Evolutionary conservation across 2,888 invertebrate genomes (phyloP), one percentile per base, ranked within the genome.

Genomic region (Chrysopilus asiliformis): DNA sequence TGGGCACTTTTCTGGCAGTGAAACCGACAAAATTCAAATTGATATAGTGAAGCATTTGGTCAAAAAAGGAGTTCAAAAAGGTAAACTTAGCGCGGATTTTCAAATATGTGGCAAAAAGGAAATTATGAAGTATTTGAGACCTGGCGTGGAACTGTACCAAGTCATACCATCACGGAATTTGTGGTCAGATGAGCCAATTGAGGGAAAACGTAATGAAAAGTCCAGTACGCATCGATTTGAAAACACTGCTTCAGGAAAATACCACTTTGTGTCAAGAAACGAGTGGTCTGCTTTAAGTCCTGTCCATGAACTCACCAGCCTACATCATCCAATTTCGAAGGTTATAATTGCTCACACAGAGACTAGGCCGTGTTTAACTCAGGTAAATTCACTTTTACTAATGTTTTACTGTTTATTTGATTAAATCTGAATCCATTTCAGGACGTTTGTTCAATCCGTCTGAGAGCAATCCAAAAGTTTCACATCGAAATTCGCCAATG

Each of bases 221-320:
- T n/a, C n/a, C n/a, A n/a, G n/a, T n/a, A n/a, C n/a, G n/a, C n/a
- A n/a, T n/a, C n/a, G n/a, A n/a, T n/a, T n/a, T n/a, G n/a, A n/a
- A n/a, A n/a, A n/a, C n/a, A n/a, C n/a, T 6, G 48, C 47, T 32
- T 38, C 45, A n/a, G 63, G 60, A 2, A 60, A 62, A 27, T 64
- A 77, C 6, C 64, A 71, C 38, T 60, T 78, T 33, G 65, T 79
- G 1, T 54, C 66, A 3, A 58, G 79, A 20, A 55, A 60, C 1
- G 72, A 74, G 36, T 84, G 83, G 83, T 56, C 72, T 1, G 82
- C 80, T 0, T 72, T 74, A 51, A 75, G 76, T 0, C 68, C 73
- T 0, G 65, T 57, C 17, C 50, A 49, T 0, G 45, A 48, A 1
- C 41, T 74, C 35, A 55, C 57, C 8, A 45, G 47, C 4, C 64